These are phyloP conservation scores for Aplochiton taeniatus DNA, from an alignment of 2,797 vertebrate species.

Conservation along the genomic window DNA sequence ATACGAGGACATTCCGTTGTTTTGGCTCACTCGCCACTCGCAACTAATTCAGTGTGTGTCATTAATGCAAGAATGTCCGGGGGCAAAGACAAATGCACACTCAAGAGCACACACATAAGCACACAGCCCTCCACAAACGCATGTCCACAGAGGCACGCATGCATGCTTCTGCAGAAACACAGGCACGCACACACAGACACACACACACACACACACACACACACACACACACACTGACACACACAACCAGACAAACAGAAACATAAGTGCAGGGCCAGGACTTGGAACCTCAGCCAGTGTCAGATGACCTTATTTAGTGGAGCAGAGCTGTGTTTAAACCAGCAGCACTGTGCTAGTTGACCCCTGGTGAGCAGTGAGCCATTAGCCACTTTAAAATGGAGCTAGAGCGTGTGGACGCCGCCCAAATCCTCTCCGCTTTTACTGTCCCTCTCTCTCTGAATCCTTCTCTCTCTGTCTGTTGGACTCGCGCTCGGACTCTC, in stretches of 20 bases:
- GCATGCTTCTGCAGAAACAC: slow-evolving; percentile 3
- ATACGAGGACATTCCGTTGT: slow-evolving; percentile 59
- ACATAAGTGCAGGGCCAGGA: too few species aligned
- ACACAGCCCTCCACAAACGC: slow-evolving; percentile 3
- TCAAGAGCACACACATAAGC: slow-evolving; percentile 33
- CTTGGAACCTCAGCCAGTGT: slow-evolving; percentile 31
- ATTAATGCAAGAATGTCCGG: slow-evolving; percentile 76
- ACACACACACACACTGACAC: not conserved
- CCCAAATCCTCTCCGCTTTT: slow-evolving; percentile 20
- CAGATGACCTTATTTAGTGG: slow-evolving; percentile 63
- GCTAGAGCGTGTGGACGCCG: too few species aligned
- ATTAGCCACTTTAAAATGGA: slow-evolving; percentile 67
- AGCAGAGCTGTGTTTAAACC: slow-evolving; percentile 57
- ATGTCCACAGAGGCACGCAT: slow-evolving; percentile 10
- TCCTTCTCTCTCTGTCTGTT: not conserved
- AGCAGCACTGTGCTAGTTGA: slow-evolving; percentile 64
- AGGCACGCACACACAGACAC: slow-evolving; percentile 29
- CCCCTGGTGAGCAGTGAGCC: slow-evolving; percentile 59
- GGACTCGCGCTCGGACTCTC: too few species aligned
- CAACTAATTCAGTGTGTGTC: slow-evolving; percentile 78
- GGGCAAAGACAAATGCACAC: slow-evolving; percentile 75
- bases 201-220: not conserved
- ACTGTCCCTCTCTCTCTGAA: not conserved
- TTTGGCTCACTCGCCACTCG: slow-evolving; percentile 65
- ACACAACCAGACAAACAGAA: not conserved